Conservation (phyloP, 2,888 invertebrate species). For the Caenorhabditis sp. region DNA sequence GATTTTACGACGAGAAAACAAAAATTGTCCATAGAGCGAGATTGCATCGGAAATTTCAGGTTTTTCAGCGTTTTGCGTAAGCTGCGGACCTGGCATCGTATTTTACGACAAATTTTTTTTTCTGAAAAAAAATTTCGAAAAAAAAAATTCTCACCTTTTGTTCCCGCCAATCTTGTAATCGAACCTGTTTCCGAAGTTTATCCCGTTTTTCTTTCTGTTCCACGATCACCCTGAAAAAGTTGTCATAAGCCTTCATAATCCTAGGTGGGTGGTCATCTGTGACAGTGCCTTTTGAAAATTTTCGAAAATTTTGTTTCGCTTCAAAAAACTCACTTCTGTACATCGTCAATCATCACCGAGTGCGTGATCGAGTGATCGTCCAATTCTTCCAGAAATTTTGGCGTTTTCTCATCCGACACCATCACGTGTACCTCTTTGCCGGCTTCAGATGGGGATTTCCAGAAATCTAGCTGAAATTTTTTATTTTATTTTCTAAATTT, state of each 20-base stretch:
- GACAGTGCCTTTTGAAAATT: background rate
- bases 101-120: no score
- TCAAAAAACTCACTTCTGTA: conserved; percentile 75
- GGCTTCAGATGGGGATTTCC: conserved; percentile 80
- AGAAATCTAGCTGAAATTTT: conserved; percentile 78
- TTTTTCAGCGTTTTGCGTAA: background rate
- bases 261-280: conserved; percentile 25
- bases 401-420: conserved; percentile 72
- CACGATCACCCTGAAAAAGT: conserved; percentile 77
- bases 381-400: conserved; percentile 69
- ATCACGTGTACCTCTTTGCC: conserved; percentile 81
- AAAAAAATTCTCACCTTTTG: conserved; percentile 64
- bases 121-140: no score
- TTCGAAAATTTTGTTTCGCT: background rate
- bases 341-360: conserved; percentile 81
- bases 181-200: conserved; percentile 69
- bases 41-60: background rate
- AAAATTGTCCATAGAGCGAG: no score
- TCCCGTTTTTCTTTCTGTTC: conserved; percentile 74
- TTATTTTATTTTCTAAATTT: background rate
- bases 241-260: background rate
- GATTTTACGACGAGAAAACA: no score
- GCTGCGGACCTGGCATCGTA: no score
- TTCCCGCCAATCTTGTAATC: conserved; percentile 74
- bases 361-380: conserved; percentile 71